phyloP scores from a whole-genome alignment of 2,888 invertebrate genomes.

The Peribatodes rhomboidaria region DNA sequence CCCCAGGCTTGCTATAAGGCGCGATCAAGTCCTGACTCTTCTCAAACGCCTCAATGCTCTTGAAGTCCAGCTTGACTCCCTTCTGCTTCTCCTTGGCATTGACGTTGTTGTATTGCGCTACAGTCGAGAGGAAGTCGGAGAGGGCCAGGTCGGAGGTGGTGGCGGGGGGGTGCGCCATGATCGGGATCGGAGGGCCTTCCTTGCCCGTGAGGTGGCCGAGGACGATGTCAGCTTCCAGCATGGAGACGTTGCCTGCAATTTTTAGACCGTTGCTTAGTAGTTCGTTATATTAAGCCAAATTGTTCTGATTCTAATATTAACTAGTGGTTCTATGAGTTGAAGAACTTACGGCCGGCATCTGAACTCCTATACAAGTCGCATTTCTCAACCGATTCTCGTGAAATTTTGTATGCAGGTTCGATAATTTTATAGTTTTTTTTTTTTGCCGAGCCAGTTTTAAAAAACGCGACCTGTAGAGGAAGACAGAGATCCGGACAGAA shows the following conservation, averaged over 20 bases:
- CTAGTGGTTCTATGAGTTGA: too few species aligned
- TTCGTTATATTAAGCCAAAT: not conserved
- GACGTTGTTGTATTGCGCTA: conserved; percentile 81
- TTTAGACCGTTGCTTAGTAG: not conserved
- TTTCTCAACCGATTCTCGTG: too few species aligned
- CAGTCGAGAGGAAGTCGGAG: conserved; percentile 89
- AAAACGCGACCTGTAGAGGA: too few species aligned
- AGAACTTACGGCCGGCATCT: too few species aligned
- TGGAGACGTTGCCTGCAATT: conserved; percentile 88
- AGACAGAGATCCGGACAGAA: too few species aligned
- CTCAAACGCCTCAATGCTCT: conserved; percentile 91
- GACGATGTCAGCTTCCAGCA: conserved; percentile 95
- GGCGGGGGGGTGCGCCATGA: conserved; percentile 95
- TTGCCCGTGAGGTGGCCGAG: conserved; percentile 87
- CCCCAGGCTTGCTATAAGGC: conserved; percentile 73
- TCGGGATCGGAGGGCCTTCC: conserved; percentile 86
- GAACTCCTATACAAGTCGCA: too few species aligned
- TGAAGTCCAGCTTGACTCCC: conserved; percentile 96
- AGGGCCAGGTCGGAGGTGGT: conserved; percentile 91
- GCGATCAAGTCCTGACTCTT: conserved; percentile 82
- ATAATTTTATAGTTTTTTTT: too few species aligned
- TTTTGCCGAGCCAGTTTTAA: too few species aligned
- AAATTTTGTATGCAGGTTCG: too few species aligned
- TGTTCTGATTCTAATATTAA: not conserved
- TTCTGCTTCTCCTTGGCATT: conserved; percentile 80